Evolutionary conservation across 2,888 invertebrate genomes (phyloP), one percentile per base, ranked within the genome.

Genomic region (Hecatera dysodea): DNA sequence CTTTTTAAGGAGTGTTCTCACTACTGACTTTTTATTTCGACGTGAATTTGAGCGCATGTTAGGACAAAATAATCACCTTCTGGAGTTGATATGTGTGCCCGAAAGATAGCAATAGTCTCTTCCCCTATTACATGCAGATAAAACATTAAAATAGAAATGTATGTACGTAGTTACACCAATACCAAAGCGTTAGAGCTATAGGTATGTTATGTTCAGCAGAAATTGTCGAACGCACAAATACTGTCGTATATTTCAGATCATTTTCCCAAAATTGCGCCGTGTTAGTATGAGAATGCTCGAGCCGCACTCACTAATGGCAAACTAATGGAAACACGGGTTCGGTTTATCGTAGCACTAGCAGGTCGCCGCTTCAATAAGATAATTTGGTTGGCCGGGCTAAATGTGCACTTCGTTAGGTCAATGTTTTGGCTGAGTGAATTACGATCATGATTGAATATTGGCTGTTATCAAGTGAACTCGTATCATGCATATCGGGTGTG

Each of bases 361-460:
- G 44, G 52, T 53, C 53, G 22, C 29, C 17, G 24, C 65, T 36
- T 29, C 29, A 46, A 55, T 53, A 55, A 55, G 65, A 72, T 71
- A 50, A 72, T 33, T 44, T 33, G 73, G 74, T 74, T 71, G 36
- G 12, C 19, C 24, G 27, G 15, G 24, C 44, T 19, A 19, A 27
- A 67, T 67, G 22, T 39, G 27, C 36, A 36, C 46, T 65, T 36
- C 5, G 27, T 67, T 50, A 50, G 15, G 22, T 42, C 22, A 17
- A 36, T 29, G 1, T 29, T 39, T 27, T 39, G 22, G 22, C 19
- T 19, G 29, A 29, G 19, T 29, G 11, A 33, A 19, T 53, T n/a
- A 53, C 29, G 19, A n/a, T 53, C 29, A n/a, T n/a, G 53, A 6
- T 19, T 53, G 29, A 53, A 53, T 27, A 24, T 24, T 48, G 1